Percentiles rank a stretch among this genome's conserved stretches.
These are phyloP conservation scores for Calidris pygmaea DNA, from an alignment of 2,113 vertebrate species.

Conservation along the genomic window DNA sequence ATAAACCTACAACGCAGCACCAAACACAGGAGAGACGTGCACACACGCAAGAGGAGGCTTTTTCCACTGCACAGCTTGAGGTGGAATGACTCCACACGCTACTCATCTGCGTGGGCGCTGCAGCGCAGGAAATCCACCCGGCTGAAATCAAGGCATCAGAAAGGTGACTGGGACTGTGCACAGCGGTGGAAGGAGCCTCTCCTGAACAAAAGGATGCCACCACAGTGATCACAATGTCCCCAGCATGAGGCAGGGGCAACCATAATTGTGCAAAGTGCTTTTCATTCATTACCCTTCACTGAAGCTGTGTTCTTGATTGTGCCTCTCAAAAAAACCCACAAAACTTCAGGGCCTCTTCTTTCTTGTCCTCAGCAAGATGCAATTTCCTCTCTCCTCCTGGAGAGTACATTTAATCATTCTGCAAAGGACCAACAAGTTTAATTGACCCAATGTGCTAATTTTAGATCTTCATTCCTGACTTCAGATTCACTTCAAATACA, in stretches of 20 bases:
- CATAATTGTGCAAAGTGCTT: slow-evolving; percentile 8
- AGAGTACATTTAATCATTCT: slow-evolving; percentile 16
- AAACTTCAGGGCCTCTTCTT: background rate
- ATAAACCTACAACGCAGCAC: background rate
- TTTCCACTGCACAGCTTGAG: background rate
- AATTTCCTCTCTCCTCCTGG: slow-evolving; percentile 26
- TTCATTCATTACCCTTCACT: slow-evolving; percentile 2
- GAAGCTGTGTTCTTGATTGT: background rate
- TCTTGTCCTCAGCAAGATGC: background rate
- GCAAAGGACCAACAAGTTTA: slow-evolving; percentile 6
- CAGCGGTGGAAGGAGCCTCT: background rate
- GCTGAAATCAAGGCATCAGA: background rate
- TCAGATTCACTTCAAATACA: background rate
- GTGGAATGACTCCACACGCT: background rate
- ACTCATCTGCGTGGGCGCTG: background rate
- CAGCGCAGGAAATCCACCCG: background rate
- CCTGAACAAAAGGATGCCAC: background rate
- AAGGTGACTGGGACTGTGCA: background rate
- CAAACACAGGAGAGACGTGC: background rate
- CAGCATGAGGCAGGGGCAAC: background rate
- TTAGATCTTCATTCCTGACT: background rate
- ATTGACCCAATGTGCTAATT: slow-evolving; percentile 12
- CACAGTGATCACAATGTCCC: background rate
- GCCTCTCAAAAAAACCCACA: background rate
- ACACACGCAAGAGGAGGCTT: background rate